Conservation (phyloP, 2,797 vertebrate species). For the Ataeniobius toweri region DNA sequence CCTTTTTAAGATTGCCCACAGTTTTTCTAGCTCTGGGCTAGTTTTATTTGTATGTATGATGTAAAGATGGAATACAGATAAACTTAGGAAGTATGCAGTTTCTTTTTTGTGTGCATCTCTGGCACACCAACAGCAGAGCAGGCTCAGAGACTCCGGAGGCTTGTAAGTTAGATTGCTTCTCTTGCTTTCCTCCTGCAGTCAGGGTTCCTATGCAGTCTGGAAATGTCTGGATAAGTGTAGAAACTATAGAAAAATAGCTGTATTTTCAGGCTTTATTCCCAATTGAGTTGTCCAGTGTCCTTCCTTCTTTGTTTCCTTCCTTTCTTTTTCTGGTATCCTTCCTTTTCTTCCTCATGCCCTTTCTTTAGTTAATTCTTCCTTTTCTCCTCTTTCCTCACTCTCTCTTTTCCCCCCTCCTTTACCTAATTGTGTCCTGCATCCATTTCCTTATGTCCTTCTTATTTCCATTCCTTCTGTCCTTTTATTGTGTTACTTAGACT, state of each 20-base stretch:
- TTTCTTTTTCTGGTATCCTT: too few relatives aligned
- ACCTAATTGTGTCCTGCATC: background rate
- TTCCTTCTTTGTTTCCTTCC: background rate
- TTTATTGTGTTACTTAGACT: background rate
- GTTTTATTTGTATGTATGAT: background rate
- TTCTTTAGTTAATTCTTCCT: background rate
- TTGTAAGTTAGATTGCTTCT: slow-evolving; percentile 40
- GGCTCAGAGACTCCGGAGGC: slow-evolving; percentile 34
- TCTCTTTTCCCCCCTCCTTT: background rate
- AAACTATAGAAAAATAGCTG: background rate
- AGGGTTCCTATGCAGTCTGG: slow-evolving; percentile 13
- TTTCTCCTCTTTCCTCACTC: background rate
- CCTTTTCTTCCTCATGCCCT: too few relatives aligned
- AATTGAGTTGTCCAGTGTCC: background rate
- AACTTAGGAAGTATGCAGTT: slow-evolving; percentile 25
- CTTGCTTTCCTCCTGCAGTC: slow-evolving; percentile 45
- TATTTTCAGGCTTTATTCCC: background rate
- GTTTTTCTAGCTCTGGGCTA: background rate
- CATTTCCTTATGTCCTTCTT: background rate
- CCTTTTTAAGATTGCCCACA: background rate
- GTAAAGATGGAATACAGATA: slow-evolving; percentile 10
- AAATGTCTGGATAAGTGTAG: background rate
- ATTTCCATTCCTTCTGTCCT: background rate
- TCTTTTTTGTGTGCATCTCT: slow-evolving; percentile 53
- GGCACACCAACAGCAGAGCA: slow-evolving; percentile 62